Conservation (phyloP, 2,888 invertebrate species). For the Lagria hirta region DNA sequence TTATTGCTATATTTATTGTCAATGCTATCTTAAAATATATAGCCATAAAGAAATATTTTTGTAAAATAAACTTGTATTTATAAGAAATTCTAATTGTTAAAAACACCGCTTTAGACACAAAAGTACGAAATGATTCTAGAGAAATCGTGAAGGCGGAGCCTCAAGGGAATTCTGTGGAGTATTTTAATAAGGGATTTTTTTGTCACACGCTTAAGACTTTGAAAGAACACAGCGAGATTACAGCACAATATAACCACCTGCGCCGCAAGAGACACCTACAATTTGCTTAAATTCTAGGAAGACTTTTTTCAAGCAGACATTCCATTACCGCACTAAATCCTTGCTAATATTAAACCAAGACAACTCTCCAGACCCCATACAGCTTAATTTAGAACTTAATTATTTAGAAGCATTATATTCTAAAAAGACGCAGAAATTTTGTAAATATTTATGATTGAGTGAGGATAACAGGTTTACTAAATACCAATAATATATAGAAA, state of each 20-base stretch:
- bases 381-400: too few species aligned
- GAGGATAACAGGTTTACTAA: too few species aligned
- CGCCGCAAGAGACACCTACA: slow-evolving; percentile 49
- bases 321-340: slow-evolving; percentile 37
- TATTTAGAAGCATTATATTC: slow-evolving; percentile 15
- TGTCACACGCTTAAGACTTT: slow-evolving; percentile 48
- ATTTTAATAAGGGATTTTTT: slow-evolving; percentile 53
- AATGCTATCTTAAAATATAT: background rate
- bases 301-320: slow-evolving; percentile 37
- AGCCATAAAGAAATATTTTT: background rate
- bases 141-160: slow-evolving; percentile 31
- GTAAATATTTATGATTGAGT: too few species aligned
- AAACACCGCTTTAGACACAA: slow-evolving; percentile 42
- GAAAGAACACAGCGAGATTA: slow-evolving; percentile 46
- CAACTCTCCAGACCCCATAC: too few species aligned
- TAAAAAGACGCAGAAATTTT: slow-evolving; percentile 6
- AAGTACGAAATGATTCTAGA: slow-evolving; percentile 47
- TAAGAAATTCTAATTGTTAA: too few species aligned
- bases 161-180: slow-evolving; percentile 45
- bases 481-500: too few species aligned
- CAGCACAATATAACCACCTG: slow-evolving; percentile 46
- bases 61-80: too few species aligned
- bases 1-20: slow-evolving; percentile 29
- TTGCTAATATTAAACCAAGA: slow-evolving; percentile 36
- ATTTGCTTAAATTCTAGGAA: slow-evolving; percentile 42